Conservation (phyloP, 2,888 invertebrate species). For the Mesorhabditis sp. region DNA sequence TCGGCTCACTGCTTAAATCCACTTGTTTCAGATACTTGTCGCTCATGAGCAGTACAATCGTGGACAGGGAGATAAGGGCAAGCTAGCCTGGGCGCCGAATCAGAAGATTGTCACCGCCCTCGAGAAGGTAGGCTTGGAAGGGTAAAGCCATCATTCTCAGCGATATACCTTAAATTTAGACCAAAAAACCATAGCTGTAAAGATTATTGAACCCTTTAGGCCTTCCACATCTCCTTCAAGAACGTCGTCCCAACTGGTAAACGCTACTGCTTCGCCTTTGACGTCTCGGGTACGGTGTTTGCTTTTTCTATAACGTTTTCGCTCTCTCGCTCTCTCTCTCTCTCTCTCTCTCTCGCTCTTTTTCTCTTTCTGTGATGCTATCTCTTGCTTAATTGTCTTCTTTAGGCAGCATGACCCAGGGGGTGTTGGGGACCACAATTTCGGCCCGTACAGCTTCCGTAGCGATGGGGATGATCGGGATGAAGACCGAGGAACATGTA, state of each 20-base stretch:
- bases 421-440: slow-evolving; percentile 32
- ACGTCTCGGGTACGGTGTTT: slow-evolving; percentile 61
- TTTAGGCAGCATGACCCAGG: slow-evolving; percentile 36
- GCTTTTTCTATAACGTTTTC: background rate
- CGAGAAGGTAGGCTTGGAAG: slow-evolving; percentile 15
- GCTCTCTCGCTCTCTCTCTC: no score
- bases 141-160: no score
- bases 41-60: slow-evolving; percentile 56
- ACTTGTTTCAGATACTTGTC: slow-evolving; percentile 32
- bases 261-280: slow-evolving; percentile 66
- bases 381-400: background rate
- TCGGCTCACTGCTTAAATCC: background rate
- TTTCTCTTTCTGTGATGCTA: background rate
- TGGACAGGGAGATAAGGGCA: slow-evolving; percentile 58
- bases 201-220: slow-evolving; percentile 13
- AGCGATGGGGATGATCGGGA: slow-evolving; percentile 58
- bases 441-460: slow-evolving; percentile 42
- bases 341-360: no score
- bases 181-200: no score
- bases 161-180: no score
- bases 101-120: slow-evolving; percentile 23
- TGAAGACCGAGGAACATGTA: slow-evolving; percentile 51
- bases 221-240: slow-evolving; percentile 58
- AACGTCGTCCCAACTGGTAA: slow-evolving; percentile 64
- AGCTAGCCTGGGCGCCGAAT: slow-evolving; percentile 55